A percentile compares a stretch with the other conserved stretches of the same genome.
These are phyloP conservation scores for Acleris emargana DNA, from an alignment of 2,888 invertebrate species.

Conservation along the genomic window DNA sequence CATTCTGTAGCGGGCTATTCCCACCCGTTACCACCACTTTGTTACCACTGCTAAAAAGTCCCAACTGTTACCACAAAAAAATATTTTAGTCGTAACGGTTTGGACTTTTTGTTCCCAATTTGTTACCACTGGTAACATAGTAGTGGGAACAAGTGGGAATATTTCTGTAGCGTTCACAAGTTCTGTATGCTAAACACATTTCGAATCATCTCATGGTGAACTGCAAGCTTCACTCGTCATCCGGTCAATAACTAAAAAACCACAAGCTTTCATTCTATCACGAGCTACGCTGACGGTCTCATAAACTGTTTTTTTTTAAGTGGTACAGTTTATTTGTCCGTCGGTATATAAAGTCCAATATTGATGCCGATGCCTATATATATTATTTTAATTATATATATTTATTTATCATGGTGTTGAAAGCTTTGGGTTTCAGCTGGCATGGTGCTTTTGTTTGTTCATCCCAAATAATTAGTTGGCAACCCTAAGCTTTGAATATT, in stretches of 20 bases:
- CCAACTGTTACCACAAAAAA: no score
- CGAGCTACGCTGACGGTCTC: constrained; percentile 29
- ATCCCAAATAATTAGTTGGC: constrained; percentile 54
- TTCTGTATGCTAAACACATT: constrained; percentile 45
- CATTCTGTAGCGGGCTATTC: no score
- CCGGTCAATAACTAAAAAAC: constrained; percentile 55
- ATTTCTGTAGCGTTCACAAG: not conserved
- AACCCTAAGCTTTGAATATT: constrained; percentile 65
- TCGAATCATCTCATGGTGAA: constrained; percentile 41
- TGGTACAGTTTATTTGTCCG: constrained; percentile 39
- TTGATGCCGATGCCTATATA: constrained; percentile 56
- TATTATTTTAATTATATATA: constrained; percentile 30
- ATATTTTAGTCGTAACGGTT: no score
- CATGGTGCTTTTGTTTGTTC: constrained; percentile 59
- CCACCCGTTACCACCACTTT: no score
- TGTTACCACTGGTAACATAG: no score
- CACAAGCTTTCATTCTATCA: constrained; percentile 74
- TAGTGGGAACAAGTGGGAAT: no score
- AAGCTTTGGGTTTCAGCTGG: constrained; percentile 79
- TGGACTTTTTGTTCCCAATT: no score
- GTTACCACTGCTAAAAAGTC: no score
- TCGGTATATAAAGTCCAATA: constrained; percentile 69
- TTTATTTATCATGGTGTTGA: constrained; percentile 57
- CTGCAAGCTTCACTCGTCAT: constrained; percentile 28
- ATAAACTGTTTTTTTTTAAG: no score